Percentiles rank a stretch among this genome's conserved stretches.
Conservation (phyloP, 2,797 vertebrate genomes). For the Neosilurus hyrtlii region DNA sequence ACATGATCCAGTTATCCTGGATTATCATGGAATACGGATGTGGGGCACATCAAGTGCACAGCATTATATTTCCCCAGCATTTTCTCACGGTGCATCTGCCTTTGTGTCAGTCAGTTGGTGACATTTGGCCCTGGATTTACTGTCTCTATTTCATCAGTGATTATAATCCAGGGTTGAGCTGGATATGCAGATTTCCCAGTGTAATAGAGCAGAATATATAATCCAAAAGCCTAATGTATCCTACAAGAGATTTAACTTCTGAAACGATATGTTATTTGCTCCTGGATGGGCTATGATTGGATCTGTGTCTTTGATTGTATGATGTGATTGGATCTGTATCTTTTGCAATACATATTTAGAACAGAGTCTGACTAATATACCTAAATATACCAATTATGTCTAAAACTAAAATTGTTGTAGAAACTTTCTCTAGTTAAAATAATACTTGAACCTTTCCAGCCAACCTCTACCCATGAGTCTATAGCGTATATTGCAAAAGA, state of each 20-base stretch:
- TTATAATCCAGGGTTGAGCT: slow-evolving; percentile 15
- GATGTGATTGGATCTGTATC: not conserved
- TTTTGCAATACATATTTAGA: not conserved
- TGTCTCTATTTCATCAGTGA: slow-evolving; percentile 23
- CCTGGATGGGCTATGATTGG: not conserved
- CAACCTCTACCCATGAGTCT: not conserved
- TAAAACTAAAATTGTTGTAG: slow-evolving; percentile 1
- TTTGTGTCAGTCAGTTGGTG: slow-evolving; percentile 10
- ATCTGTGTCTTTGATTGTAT: slow-evolving; percentile 10
- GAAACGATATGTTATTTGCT: not conserved
- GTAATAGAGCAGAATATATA: slow-evolving; percentile 25
- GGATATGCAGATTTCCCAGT: slow-evolving; percentile 27
- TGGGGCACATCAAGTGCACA: not conserved
- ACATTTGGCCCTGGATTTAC: slow-evolving; percentile 27
- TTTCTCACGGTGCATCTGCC: slow-evolving; percentile 16
- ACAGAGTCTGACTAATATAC: not conserved
- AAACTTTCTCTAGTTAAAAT: not conserved
- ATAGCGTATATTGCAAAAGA: not conserved
- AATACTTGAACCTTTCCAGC: not conserved
- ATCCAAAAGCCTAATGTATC: slow-evolving; percentile 21
- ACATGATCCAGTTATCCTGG: not conserved
- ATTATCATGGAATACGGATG: too few relatives aligned
- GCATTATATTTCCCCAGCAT: not conserved
- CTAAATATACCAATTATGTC: not conserved
- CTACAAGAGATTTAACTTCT: slow-evolving; percentile 27